Conservation (phyloP, 2,113 vertebrate species). For the Zosterops japonicus region DNA sequence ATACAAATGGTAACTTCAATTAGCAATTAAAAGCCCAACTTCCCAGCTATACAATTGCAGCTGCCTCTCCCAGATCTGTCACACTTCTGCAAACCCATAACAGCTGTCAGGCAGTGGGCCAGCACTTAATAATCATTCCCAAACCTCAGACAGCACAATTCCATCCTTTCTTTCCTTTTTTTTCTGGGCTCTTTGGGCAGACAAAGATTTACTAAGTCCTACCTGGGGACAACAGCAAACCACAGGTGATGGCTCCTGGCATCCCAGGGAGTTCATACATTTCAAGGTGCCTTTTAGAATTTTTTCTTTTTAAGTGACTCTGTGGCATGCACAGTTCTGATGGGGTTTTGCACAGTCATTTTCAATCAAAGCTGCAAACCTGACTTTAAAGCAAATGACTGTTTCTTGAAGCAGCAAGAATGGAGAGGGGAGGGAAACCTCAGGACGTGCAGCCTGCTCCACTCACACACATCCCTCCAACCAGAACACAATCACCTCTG, state of each 20-base stretch:
- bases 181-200: neutral
- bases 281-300: conserved; percentile 7
- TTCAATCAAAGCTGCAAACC: conserved; percentile 14
- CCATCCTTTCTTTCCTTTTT: neutral
- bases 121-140: neutral
- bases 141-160: neutral
- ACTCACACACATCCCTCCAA: neutral
- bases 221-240: neutral
- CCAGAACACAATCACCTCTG: neutral
- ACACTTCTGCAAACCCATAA: neutral
- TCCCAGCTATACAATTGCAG: neutral
- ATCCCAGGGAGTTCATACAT: neutral
- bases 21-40: conserved; percentile 22
- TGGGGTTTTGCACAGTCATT: conserved; percentile 45
- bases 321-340: neutral
- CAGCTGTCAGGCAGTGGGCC: neutral
- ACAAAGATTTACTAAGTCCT: neutral
- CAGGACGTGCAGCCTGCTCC: neutral
- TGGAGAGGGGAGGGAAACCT: neutral
- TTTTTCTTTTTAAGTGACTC: neutral
- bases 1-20: conserved; percentile 18
- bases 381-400: conserved; percentile 7
- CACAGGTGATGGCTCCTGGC: neutral
- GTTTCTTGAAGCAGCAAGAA: neutral
- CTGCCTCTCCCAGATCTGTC: neutral